These are phyloP conservation scores for Lacanobia oleracea DNA, from an alignment of 2,888 invertebrate species.

Conservation along the genomic window DNA sequence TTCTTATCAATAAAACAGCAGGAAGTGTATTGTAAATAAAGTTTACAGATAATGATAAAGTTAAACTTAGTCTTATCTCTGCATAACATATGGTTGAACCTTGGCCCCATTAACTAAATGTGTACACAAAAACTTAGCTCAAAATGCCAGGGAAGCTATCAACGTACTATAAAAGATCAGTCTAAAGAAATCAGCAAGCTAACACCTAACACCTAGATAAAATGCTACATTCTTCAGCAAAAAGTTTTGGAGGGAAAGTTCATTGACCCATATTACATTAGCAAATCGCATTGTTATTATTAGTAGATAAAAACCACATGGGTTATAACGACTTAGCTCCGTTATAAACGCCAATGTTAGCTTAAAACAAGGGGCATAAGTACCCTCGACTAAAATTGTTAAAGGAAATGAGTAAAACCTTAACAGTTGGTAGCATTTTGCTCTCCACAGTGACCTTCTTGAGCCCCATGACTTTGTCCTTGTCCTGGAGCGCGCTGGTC, in stretches of 20 bases:
- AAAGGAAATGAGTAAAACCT: conserved; percentile 76
- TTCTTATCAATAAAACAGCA: not conserved
- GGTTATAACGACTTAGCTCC: not conserved
- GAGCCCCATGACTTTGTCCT: conserved; percentile 80
- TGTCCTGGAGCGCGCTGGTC: conserved; percentile 80
- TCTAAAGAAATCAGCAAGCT: not conserved
- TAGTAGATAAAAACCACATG: conserved; percentile 34
- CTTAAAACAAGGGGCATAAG: conserved; percentile 16
- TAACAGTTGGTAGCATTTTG: conserved; percentile 86
- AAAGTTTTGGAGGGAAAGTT: conserved; percentile 82
- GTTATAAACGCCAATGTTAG: not conserved
- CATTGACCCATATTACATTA: conserved; percentile 70
- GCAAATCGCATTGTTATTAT: conserved; percentile 29
- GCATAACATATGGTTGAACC: conserved; percentile 32
- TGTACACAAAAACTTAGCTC: not conserved
- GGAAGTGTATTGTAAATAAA: conserved; percentile 11
- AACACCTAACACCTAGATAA: not conserved
- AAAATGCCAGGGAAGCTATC: not conserved
- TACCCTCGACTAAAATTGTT: conserved; percentile 70
- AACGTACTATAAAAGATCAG: not conserved
- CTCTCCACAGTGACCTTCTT: conserved; percentile 89
- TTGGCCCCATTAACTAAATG: conserved; percentile 39
- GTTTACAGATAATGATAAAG: not conserved
- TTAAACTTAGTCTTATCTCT: conserved; percentile 34
- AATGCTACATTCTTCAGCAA: conserved; percentile 22